Evolutionary conservation across 2,888 invertebrate species (phyloP).

Genomic region (Polymixis lichenea): DNA sequence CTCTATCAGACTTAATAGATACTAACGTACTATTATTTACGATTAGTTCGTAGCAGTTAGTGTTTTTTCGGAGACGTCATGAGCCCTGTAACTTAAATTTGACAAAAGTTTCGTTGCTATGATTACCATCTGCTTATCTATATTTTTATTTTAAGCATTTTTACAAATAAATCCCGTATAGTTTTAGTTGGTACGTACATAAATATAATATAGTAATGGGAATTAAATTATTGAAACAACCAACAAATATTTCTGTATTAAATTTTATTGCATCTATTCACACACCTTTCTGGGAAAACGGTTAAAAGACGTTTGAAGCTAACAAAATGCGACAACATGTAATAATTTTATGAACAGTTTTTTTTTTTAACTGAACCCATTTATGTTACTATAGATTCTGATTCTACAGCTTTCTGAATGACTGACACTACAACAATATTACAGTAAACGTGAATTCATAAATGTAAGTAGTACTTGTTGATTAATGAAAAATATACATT

Average conservation of each 20-base stretch:
- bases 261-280: conserved; percentile 91
- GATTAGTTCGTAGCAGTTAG: background rate
- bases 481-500: conserved; percentile 62
- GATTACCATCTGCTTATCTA: background rate
- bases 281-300: conserved; percentile 89
- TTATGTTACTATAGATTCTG: conserved; percentile 52
- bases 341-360: conserved; percentile 64
- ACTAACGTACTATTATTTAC: background rate
- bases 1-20: conserved; percentile 17
- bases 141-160: background rate
- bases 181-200: background rate
- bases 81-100: background rate
- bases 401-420: conserved; percentile 47
- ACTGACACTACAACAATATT: conserved; percentile 52
- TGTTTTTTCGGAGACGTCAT: background rate
- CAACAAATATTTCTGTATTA: conserved; percentile 87
- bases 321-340: conserved; percentile 74
- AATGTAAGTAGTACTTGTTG: conserved; percentile 42
- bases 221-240: conserved; percentile 66
- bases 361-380: conserved; percentile 60
- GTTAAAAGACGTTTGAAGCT: conserved; percentile 84
- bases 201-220: background rate
- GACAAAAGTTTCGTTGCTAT: background rate
- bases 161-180: background rate
- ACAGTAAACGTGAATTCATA: conserved; percentile 47